A percentile compares a stretch with the other conserved stretches of the same genome.
Evolutionary conservation across 2,113 vertebrate species (phyloP).

Genomic region (Callipepla californica): DNA sequence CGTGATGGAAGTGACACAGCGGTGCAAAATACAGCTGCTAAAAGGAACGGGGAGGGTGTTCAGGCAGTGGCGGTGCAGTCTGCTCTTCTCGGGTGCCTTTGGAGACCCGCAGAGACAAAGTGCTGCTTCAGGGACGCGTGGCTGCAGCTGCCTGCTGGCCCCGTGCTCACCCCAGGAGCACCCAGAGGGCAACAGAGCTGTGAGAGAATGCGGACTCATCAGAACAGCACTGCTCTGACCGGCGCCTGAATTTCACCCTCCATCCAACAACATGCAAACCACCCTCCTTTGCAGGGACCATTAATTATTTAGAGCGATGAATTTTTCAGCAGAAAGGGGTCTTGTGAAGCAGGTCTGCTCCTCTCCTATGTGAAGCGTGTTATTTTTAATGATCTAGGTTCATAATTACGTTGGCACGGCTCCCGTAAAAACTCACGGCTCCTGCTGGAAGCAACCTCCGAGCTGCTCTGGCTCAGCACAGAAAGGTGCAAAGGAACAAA

Average conservation of each 20-base stretch:
- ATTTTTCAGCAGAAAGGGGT: conserved; percentile 66
- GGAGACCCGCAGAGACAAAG: background rate
- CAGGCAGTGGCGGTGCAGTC: background rate
- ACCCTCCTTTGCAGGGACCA: background rate
- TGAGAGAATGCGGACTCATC: background rate
- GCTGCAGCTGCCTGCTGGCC: background rate
- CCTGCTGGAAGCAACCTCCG: background rate
- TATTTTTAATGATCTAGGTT: conserved; percentile 61
- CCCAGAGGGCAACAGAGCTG: background rate
- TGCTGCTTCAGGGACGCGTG: background rate
- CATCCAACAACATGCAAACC: background rate
- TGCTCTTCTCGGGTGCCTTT: background rate
- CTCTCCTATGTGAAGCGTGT: conserved; percentile 4
- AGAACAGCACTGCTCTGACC: background rate
- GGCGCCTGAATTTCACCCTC: conserved; percentile 5
- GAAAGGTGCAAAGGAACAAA: background rate
- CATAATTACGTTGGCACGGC: conserved; percentile 19
- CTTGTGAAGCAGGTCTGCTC: conserved; percentile 32
- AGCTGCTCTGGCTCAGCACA: rapidly evolving
- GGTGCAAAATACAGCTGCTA: background rate
- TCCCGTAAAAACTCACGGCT: background rate
- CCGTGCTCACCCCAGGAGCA: rapidly evolving
- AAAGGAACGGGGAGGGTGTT: background rate
- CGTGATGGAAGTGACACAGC: background rate
- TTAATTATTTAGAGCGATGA: conserved; percentile 61